A percentile compares a stretch with the other conserved stretches of the same genome.
Evolutionary conservation across 1,140 invertebrate genomes (phyloP).

Genomic region (Brachionus manjavacas): DNA sequence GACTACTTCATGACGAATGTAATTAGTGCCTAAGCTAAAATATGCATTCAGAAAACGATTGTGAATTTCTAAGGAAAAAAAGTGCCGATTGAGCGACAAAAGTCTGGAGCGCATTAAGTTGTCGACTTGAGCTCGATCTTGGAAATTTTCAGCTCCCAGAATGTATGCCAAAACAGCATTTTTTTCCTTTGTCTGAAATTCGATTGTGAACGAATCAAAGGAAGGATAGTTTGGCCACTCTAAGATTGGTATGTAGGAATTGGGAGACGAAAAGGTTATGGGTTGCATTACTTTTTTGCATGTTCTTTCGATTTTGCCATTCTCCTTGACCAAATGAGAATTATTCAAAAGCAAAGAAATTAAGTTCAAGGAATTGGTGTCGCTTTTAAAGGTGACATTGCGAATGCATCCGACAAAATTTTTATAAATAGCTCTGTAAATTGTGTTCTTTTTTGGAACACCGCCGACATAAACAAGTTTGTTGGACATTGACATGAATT

Average conservation of each 20-base stretch:
- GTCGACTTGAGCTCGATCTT: not conserved
- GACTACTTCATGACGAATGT: constrained; percentile 10
- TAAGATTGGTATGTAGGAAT: constrained; percentile 22
- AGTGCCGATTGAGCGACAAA: constrained; percentile 9
- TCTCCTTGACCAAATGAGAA: not conserved
- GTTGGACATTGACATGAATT: constrained; percentile 17
- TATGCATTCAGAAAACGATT: constrained; percentile 39
- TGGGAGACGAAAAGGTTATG: constrained; percentile 23
- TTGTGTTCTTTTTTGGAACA: not conserved
- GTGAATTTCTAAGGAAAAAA: constrained; percentile 39
- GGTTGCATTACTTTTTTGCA: constrained; percentile 21
- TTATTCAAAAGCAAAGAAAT: not conserved
- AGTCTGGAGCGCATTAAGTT: not conserved
- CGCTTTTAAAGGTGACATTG: constrained; percentile 31
- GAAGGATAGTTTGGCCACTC: constrained; percentile 21
- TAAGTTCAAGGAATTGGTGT: not conserved
- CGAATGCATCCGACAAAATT: constrained; percentile 29
- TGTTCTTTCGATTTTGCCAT: not conserved
- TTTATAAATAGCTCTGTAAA: not conserved
- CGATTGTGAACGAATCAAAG: not conserved
- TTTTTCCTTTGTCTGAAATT: constrained; percentile 41
- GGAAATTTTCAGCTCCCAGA: not conserved
- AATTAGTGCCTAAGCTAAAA: constrained; percentile 19
- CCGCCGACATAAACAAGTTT: constrained; percentile 3
- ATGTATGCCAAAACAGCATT: constrained; percentile 25